Evolutionary conservation across 2,888 invertebrate species (phyloP).

Genomic region (Sinopyrophorus schimmeli): DNA sequence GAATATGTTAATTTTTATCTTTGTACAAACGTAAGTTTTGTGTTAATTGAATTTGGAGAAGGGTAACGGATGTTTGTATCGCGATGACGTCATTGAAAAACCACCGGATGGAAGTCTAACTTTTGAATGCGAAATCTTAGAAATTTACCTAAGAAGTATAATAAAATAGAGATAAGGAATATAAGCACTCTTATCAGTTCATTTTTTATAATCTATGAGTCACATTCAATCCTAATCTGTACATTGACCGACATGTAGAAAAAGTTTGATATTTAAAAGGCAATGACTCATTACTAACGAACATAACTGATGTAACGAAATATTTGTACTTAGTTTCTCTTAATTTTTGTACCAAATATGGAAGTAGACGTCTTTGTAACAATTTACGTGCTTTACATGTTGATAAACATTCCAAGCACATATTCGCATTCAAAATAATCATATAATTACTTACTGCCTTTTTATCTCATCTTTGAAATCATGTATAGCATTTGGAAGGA

Average conservation of each 20-base stretch:
- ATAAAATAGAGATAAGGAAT: background rate
- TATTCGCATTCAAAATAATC: no score
- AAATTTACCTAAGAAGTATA: background rate
- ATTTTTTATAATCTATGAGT: slow-evolving; percentile 2
- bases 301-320: slow-evolving; percentile 17
- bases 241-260: slow-evolving; percentile 19
- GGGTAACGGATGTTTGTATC: slow-evolving; percentile 11
- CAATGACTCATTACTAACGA: slow-evolving; percentile 15
- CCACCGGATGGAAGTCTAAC: background rate
- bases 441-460: slow-evolving; percentile 8
- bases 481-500: slow-evolving; percentile 20
- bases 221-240: slow-evolving; percentile 3
- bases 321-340: slow-evolving; percentile 20
- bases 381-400: no score
- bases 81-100: slow-evolving; percentile 12
- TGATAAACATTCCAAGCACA: no score
- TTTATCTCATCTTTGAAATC: slow-evolving; percentile 10
- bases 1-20: no score
- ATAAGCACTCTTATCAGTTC: background rate
- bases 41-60: no score
- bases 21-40: no score
- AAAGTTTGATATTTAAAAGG: slow-evolving; percentile 20
- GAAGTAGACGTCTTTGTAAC: slow-evolving; percentile 18
- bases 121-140: background rate
- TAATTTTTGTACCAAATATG: slow-evolving; percentile 21